Evolutionary conservation across 2,113 vertebrate species (phyloP).

Genomic region (Nycticebus coucang): DNA sequence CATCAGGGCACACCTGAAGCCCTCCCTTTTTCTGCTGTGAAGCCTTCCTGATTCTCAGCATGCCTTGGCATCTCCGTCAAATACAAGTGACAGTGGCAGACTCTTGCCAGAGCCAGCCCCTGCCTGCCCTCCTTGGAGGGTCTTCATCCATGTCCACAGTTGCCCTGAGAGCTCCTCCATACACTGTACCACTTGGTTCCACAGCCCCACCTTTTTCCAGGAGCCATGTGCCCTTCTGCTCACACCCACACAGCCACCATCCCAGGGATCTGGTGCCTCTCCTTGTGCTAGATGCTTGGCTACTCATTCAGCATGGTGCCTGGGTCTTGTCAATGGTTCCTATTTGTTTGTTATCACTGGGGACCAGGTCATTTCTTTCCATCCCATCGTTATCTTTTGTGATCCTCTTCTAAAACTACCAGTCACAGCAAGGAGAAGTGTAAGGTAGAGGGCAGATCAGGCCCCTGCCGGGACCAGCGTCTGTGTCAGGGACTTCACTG

Average conservation of each 20-base stretch:
- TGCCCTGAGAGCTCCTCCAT: too few relatives aligned
- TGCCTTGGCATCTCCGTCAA: not conserved
- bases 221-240: too few relatives aligned
- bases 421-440: not conserved
- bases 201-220: not conserved
- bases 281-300: not conserved
- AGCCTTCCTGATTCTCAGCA: not conserved
- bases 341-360: not conserved
- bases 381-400: not conserved
- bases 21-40: not conserved
- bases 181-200: too few relatives aligned
- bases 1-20: not conserved
- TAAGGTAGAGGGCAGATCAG: not conserved
- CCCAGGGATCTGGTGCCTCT: not conserved
- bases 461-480: rapidly evolving
- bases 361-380: not conserved
- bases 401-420: not conserved
- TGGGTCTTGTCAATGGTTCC: not conserved
- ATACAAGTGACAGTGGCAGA: not conserved
- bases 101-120: not conserved
- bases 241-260: too few relatives aligned
- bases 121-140: not conserved
- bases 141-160: not conserved
- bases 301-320: not conserved
- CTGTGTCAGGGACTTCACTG: not conserved